phyloP scores from a whole-genome alignment of 2,888 invertebrate genomes.

The Caprella mutica region DNA sequence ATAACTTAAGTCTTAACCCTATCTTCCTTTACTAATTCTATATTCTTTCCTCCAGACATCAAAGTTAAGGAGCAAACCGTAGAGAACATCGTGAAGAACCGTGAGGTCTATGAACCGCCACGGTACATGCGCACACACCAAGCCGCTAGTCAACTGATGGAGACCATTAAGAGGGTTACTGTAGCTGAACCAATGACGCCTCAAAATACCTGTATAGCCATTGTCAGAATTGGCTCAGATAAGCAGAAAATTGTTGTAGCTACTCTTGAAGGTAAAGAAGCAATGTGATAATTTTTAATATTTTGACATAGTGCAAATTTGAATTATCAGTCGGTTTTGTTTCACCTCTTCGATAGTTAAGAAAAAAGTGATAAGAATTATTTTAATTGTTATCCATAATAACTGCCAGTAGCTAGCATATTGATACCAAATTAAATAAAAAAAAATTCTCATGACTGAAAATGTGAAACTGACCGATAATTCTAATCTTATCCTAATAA shows the following conservation, averaged over 20 bases:
- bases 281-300: no score
- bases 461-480: no score
- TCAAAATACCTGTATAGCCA: constrained; percentile 50
- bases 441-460: no score
- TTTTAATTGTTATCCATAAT: no score
- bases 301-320: no score
- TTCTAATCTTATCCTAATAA: no score
- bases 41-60: constrained; percentile 50
- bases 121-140: constrained; percentile 82
- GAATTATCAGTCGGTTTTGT: no score
- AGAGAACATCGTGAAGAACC: constrained; percentile 81
- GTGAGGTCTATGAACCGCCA: constrained; percentile 82
- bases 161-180: constrained; percentile 52
- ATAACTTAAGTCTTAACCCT: not conserved
- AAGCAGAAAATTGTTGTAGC: constrained; percentile 65
- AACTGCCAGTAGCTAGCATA: no score
- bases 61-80: constrained; percentile 95
- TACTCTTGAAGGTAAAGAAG: constrained; percentile 46
- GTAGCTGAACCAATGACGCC: constrained; percentile 42
- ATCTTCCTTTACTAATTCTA: constrained; percentile 45
- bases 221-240: constrained; percentile 80
- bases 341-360: no score
- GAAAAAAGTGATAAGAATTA: no score
- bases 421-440: no score
- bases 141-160: constrained; percentile 71